Base-by-base conservation (phyloP, 2,113 vertebrate genomes). In the Gymnobelideus leadbeateri region DNA sequence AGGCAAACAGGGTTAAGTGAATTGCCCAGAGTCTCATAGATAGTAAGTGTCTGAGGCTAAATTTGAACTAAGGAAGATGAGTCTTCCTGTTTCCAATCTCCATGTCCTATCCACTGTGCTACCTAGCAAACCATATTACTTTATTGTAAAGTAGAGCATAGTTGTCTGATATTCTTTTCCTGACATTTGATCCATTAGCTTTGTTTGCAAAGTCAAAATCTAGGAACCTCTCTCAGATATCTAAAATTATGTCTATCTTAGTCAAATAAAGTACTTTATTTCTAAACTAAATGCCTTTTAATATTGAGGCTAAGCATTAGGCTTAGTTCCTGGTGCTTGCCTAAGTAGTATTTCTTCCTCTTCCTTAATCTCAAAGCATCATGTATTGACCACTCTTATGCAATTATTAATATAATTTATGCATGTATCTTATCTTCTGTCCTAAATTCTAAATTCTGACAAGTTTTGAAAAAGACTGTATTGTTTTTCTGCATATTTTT, bases 121-220 rank as follows among this genome's bases (percentile, higher is more conserved):
- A 91, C 90, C 95, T 6, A 93, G 43, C 49, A 31, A 89, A 55
- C 23, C 14, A 37, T 37, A 10, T n/a, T 55, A 92, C 49, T 68
- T 89, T 50, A 0, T 91, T 55, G 91, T 57, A 51, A 43, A 91
- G 46, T 84, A 46, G 43, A 90, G 55, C 43, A 55, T 61, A 11
- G 8, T 51, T 50, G 8, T 55, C 46, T 55, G 61, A 28, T 84
- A 28, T 61, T 25, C 89, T 37, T n/a, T 43, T 52, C 55, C 0
- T 51, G 43, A 51, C 47, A 50, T 49, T 11, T 26, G 21, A 50
- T 92, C 51, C 61, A 37, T 68, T 54, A 53, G 51, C 25, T 96
- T 91, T 95, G 84, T 10, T 54, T 23, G 47, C 46, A 68, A 51
- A 68, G 61, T 89, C 92, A 97, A 96, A 68, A 93, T 92, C 91